Percentiles rank a stretch among this genome's conserved stretches.
These are phyloP conservation scores for Anniella stebbinsi DNA, from an alignment of 2,797 vertebrate species.

Conservation along the genomic window DNA sequence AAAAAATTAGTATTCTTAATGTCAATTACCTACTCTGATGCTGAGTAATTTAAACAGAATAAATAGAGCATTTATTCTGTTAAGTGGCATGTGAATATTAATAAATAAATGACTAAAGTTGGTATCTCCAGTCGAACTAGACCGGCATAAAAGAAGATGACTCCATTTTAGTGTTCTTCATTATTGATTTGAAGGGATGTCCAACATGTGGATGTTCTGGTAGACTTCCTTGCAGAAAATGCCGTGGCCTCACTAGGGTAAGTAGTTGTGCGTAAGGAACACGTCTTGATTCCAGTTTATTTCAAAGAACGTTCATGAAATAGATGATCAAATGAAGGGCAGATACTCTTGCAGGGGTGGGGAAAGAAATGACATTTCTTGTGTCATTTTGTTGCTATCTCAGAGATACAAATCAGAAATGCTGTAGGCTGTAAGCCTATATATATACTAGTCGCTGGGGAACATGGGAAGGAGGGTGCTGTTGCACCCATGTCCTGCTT, in stretches of 20 bases:
- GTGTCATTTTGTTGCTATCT: not conserved
- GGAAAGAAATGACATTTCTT: not conserved
- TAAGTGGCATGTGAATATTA: no score
- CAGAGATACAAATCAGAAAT: not conserved
- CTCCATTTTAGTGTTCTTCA: not conserved
- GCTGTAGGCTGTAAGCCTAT: not conserved
- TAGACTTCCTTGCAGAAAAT: not conserved
- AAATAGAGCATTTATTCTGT: no score
- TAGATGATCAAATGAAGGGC: not conserved
- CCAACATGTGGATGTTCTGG: conserved; percentile 2
- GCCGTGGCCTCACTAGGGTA: not conserved
- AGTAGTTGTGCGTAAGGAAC: not conserved
- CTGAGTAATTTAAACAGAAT: no score
- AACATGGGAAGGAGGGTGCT: no score
- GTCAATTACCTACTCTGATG: not conserved
- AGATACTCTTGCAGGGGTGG: not conserved
- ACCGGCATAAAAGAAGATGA: not conserved
- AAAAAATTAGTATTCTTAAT: not conserved
- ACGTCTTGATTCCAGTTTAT: not conserved
- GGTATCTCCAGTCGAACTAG: not conserved
- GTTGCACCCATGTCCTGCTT: no score
- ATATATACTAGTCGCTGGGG: no score
- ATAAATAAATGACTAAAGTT: no score
- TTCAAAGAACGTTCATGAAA: not conserved
- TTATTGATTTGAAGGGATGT: conserved; percentile 22